Evolutionary conservation across 1,140 invertebrate genomes (phyloP).

Genomic region (Drosophila carrolli): DNA sequence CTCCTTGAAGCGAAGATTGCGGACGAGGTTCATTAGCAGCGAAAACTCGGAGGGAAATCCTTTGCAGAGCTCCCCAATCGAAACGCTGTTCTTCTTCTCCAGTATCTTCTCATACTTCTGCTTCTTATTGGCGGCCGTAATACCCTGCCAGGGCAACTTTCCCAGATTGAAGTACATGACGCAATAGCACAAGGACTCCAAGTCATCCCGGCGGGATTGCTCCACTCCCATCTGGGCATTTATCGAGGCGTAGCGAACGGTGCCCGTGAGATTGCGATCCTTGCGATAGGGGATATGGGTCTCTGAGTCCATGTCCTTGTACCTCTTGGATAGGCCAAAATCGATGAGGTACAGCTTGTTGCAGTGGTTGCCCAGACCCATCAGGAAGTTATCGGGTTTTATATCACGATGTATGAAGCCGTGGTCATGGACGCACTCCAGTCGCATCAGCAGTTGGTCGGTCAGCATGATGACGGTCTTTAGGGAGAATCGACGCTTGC

Average conservation of each 20-base stretch:
- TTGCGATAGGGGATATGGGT: conserved; percentile 98
- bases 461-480: conserved; percentile 99
- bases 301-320: conserved; percentile 94
- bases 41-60: conserved; percentile 94
- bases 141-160: conserved; percentile 97
- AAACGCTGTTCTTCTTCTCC: conserved; percentile 98
- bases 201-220: conserved; percentile 95
- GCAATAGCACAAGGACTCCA: conserved; percentile 98
- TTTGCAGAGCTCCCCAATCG: conserved; percentile 97
- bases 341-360: conserved; percentile 99
- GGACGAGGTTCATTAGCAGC: conserved; percentile 98
- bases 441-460: conserved; percentile 98
- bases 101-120: conserved; percentile 99
- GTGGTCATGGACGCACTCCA: conserved; percentile 98
- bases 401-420: conserved; percentile 99
- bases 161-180: conserved; percentile 99
- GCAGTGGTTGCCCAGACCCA: conserved; percentile 97
- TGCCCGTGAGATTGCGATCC: conserved; percentile 98
- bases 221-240: conserved; percentile 92
- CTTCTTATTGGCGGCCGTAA: conserved; percentile 97
- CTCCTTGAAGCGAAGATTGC: conserved; percentile 97
- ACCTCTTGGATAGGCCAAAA: conserved; percentile 99
- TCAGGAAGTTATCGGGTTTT: conserved; percentile 99
- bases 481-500: conserved; percentile 96
- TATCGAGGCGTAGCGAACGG: conserved; percentile 90